Evolutionary conservation across 2,797 vertebrate genomes (phyloP), one percentile per base, ranked within the genome.

Genomic region (Xyrichtys novacula): DNA sequence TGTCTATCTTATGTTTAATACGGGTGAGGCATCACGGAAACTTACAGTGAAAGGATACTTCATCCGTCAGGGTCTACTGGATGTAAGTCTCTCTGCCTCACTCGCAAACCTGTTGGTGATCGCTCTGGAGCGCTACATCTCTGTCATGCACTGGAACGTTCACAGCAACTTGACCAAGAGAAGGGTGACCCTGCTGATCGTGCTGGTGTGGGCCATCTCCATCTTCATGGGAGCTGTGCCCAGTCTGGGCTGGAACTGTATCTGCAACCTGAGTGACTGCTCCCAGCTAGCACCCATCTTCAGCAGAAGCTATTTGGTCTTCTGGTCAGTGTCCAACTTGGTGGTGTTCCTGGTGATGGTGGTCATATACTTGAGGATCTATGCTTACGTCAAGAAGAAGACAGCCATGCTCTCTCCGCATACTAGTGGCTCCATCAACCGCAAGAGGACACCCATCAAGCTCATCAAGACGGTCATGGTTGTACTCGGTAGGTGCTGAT

Each of bases 391-490:
- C 63, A 96, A 95, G 88, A 96, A 88, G 86, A 99, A 98, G 93
- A 99, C 96, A 1, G 83, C 90, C 0, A 74, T 96, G 68, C 88
- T 99, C 46, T 95, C 88, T 0, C 85, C 94, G 0, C 96, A 99
- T 76, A 97, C 95, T 0, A 95, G 93, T 1, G 92, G 95, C 73
- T 98, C 98, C 76, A 94, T 98, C n/a, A 97, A 93, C 85, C 96
- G 96, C 68, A 96, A 93, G 80, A 95, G 88, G 90, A 96, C 96
- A 0, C 97, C 97, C 1, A 94, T 98, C 90, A 98, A 96, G 87
- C 96, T 99, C 26, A 97, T 99, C 93, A 99, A 98, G 92, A 99
- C 98, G 0, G 97, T 99, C 75, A 97, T 98, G 97, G 94, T 96
- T 22, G 96, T 99, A 32, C 91, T 99, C 65, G 98, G 98, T 99